A percentile compares a stretch with the other conserved stretches of the same genome.
Evolutionary conservation across 2,113 vertebrate genomes (phyloP).

Genomic region (Oxyruncus cristatus): DNA sequence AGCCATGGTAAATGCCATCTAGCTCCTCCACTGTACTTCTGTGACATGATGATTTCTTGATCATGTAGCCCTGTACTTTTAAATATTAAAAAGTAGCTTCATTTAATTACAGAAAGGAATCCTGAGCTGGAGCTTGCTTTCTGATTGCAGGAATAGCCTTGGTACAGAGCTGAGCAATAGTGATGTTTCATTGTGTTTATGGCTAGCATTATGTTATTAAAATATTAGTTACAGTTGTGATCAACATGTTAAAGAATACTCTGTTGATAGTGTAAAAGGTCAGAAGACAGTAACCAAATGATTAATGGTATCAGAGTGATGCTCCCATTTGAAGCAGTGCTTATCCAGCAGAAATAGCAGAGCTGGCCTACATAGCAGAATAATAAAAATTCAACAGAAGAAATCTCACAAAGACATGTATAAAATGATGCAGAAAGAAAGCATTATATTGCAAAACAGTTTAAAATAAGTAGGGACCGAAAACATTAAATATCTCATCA

Average conservation of each 20-base stretch:
- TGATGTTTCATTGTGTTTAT: background rate
- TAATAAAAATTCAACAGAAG: conserved; percentile 7
- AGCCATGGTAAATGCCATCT: background rate
- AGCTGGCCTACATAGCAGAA: conserved; percentile 57
- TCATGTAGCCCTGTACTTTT: background rate
- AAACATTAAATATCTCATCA: background rate
- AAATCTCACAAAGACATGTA: conserved; percentile 2
- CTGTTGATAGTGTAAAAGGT: conserved; percentile 42
- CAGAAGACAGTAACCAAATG: conserved; percentile 23
- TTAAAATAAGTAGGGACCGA: background rate
- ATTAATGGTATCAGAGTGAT: conserved; percentile 20
- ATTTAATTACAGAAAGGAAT: background rate
- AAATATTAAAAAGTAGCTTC: background rate
- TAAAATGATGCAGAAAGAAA: background rate
- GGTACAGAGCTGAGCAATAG: background rate
- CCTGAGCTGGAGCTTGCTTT: background rate
- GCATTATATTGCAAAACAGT: background rate
- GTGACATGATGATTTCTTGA: background rate
- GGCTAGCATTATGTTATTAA: conserved; percentile 22
- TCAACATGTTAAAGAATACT: conserved; percentile 24
- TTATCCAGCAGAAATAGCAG: conserved; percentile 49
- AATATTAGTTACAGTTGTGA: conserved; percentile 33
- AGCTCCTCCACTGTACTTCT: background rate
- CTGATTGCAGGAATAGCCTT: background rate
- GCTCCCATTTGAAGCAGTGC: conserved; percentile 30